Evolutionary conservation across 1,140 invertebrate genomes (phyloP), one percentile per base, ranked within the genome.

Genomic region (Pseudomyrmex sp.): DNA sequence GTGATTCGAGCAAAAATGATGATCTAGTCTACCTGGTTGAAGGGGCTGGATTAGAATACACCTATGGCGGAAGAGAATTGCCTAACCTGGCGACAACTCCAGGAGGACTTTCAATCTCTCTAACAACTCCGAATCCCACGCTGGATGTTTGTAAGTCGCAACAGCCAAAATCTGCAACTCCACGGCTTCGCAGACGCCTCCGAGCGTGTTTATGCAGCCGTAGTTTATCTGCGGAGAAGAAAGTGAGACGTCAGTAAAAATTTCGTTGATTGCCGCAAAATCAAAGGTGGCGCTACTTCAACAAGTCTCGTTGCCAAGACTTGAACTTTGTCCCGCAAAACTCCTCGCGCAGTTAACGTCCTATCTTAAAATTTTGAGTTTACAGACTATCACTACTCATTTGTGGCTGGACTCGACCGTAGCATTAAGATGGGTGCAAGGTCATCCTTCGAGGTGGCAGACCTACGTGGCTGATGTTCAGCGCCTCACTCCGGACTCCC

Each of bases 401-500:
- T 1, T 20, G 2, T 85, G 84, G 84, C 23, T 62, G 1, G 76
- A 80, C 46, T 74, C 76, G 0, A 65, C 26, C 0, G 44, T 77
- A 2, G 35, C 48, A 0, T 18, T 77, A 8, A n/a, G 23, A 0
- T 77, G 75, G 75, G 26, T 77, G 1, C 18, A 3, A 5, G 35
- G 2, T 2, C 35, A 65, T 7, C 35, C 35, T 5, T 12, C 26
- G 0, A 9, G 52, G 10, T 66, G 26, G 61, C 15, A 46, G 8
- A 66, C 52, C 9, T 79, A 3, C 54, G 62, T 58, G 2, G 20
- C 58, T 9, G 15, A 56, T 0, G 48, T 74, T 12, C 75, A 79
- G 9, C 52, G 48, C 62, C n/a, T 8, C 35, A 20, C 20, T 20
- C 20, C 20, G 20, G 20, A 23, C 48, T n/a, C 52, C 0, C 5